A percentile compares a stretch with the other conserved stretches of the same genome.
Conservation (phyloP, 2,797 vertebrate species). For the Pelobates cultripes region DNA sequence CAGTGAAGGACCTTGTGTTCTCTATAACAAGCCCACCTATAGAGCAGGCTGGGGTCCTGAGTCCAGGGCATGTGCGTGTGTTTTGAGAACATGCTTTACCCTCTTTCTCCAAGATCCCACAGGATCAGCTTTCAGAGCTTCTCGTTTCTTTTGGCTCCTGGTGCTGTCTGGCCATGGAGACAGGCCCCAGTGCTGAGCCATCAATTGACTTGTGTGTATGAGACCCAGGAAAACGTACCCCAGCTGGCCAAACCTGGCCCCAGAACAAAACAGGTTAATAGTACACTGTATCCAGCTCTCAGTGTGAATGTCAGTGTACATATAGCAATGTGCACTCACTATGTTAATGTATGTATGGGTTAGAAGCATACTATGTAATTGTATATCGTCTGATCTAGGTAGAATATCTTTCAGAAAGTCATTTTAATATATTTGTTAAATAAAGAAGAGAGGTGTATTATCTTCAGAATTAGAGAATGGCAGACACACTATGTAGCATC, state of each 20-base stretch:
- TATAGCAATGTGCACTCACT: too few species aligned
- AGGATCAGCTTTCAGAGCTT: constrained; percentile 45
- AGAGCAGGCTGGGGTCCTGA: constrained; percentile 5
- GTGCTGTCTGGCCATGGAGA: constrained; percentile 42
- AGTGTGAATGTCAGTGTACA: too few species aligned
- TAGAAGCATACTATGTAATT: too few species aligned
- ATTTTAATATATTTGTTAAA: too few species aligned
- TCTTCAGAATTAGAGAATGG: too few species aligned
- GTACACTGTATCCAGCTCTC: too few species aligned
- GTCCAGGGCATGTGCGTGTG: constrained; percentile 15
- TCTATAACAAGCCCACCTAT: constrained; percentile 34
- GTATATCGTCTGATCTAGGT: too few species aligned
- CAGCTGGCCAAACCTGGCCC: not conserved
- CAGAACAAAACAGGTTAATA: too few species aligned
- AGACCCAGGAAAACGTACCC: constrained; percentile 25
- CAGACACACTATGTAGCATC: too few species aligned
- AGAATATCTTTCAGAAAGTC: too few species aligned
- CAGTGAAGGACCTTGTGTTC: not conserved
- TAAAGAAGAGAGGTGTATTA: too few species aligned
- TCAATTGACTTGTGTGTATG: constrained; percentile 25
- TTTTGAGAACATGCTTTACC: constrained; percentile 22
- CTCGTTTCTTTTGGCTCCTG: constrained; percentile 45
- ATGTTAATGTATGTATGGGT: too few species aligned
- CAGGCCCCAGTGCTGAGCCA: constrained; percentile 38
- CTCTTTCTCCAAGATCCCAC: constrained; percentile 36